Base-by-base conservation (phyloP, 2,888 invertebrate genomes). In the Hypolimnas misippus region DNA sequence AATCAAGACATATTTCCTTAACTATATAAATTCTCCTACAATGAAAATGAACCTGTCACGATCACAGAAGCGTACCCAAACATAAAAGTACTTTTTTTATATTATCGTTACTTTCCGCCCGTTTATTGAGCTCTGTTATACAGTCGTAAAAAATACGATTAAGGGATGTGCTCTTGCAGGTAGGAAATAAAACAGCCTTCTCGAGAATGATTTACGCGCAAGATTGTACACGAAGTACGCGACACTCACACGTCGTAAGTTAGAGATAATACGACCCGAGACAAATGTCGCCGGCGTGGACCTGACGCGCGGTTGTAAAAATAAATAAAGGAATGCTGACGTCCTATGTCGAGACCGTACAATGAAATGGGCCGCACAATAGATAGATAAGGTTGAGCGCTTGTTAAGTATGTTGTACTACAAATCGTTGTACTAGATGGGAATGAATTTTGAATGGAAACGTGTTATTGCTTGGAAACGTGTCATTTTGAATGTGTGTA, bases 131-230 rank as follows among this genome's bases (percentile, higher is more conserved):
- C 5, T 3, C 19, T 38, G 38, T 29, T 10, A 38, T 17, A 57
- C 14, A 33, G 40, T 21, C 35, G 25, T 35, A 31, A 46, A 51
- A 44, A 14, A 54, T 49, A 49, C 14, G 29, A 49, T 49, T 54
- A 8, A 53, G 62, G 40, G 31, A 63, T 62, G 57, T 62, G 51
- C 52, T 54, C 51, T 29, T 40, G n/a, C 67, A 59, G 62, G 60
- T 69, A 56, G 53, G 29, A 59, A 57, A 67, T 67, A 67, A 67
- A 67, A 67, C 46, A 63, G 57, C 51, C 68, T 55, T 42, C 62
- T 64, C 59, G 44, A 60, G 60, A 66, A 69, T 69, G 69, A 70
- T 70, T 70, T 69, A 70, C 68, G 63, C 46, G 50, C 38, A 19
- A 56, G 63, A 62, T 60, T 54, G 64, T 64, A 59, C 63, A 59